Evolutionary conservation across 2,113 vertebrate species (phyloP).

Genomic region (Anarhynchus alexandrinus): DNA sequence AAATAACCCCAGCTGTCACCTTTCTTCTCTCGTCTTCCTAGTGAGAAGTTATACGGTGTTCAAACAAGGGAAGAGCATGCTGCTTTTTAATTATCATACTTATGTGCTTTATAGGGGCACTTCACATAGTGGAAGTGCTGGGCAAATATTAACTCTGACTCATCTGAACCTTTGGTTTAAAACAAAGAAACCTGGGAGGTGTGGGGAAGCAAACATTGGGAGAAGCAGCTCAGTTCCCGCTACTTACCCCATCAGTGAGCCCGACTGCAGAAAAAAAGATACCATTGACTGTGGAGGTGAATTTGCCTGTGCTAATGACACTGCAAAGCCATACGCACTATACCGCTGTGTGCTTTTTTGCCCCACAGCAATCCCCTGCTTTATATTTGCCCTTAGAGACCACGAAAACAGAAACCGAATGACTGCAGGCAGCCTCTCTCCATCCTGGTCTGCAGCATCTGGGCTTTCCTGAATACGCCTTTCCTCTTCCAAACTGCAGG

Average conservation of each 20-base stretch:
- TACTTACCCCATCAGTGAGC: background rate
- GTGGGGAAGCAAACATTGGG: background rate
- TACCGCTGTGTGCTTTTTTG: background rate
- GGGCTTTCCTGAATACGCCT: background rate
- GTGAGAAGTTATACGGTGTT: background rate
- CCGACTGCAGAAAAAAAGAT: background rate
- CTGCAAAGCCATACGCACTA: background rate
- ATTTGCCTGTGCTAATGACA: background rate
- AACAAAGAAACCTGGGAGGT: background rate
- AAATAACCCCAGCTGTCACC: background rate
- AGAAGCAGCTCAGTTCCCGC: background rate
- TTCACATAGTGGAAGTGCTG: background rate
- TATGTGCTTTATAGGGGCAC: background rate
- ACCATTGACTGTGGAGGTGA: background rate
- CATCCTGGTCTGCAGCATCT: background rate
- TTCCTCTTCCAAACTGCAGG: background rate
- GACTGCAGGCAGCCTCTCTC: background rate
- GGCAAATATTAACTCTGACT: slow-evolving; percentile 20
- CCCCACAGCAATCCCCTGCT: background rate
- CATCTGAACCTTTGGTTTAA: background rate
- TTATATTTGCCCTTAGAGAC: background rate
- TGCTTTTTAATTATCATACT: background rate
- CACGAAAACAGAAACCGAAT: background rate
- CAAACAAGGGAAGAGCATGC: background rate
- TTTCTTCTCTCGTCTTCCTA: background rate